These are phyloP conservation scores for Urocynchramus pylzowi DNA, from an alignment of 2,113 vertebrate species.

Conservation along the genomic window DNA sequence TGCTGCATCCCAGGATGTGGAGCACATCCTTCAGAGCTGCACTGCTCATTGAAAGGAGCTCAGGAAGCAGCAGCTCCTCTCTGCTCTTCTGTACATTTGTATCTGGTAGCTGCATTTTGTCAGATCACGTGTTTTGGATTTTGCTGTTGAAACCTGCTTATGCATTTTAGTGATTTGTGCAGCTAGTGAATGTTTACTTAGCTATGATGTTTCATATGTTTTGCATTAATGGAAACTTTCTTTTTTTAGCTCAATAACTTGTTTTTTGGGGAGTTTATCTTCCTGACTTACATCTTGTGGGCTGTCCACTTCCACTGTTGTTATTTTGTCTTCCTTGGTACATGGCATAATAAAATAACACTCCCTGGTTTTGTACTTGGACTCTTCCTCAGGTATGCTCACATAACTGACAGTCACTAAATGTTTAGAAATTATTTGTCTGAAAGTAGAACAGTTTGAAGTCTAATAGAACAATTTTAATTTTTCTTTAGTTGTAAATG, in stretches of 20 bases:
- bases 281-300: neutral
- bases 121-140: neutral
- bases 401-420: neutral
- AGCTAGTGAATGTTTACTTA: neutral
- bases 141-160: neutral
- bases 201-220: neutral
- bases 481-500: neutral
- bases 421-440: neutral
- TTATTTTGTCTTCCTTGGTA: neutral
- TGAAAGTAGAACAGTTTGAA: neutral
- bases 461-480: neutral
- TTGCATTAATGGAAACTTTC: neutral
- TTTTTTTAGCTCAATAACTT: neutral
- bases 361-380: neutral
- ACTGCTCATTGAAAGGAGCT: neutral
- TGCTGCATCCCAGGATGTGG: neutral
- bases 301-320: neutral
- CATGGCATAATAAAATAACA: neutral
- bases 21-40: neutral
- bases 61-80: neutral
- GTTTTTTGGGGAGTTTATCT: neutral
- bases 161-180: neutral
- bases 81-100: neutral
- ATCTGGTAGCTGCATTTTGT: neutral
- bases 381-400: neutral